Base-by-base conservation (phyloP, 2,113 vertebrate genomes). In the Theristicus caerulescens region DNA sequence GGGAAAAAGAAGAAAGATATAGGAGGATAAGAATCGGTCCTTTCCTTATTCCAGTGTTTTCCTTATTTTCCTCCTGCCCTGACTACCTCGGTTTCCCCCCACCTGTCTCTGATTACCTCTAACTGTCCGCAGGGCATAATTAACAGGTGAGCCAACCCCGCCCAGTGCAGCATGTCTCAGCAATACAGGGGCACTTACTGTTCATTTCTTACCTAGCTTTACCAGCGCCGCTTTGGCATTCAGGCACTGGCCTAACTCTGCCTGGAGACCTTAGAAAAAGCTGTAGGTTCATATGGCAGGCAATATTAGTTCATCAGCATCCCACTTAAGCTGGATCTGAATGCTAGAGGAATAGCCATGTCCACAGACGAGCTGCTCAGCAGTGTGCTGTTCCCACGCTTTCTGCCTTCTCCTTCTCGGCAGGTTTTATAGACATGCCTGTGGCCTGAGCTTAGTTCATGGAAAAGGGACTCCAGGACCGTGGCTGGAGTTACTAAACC, bases 361-460 rank as follows among this genome's bases (percentile, higher is more conserved):
- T 46, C 31, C 32, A 47, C 29, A 58, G 57, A 52, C 0, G 4
- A n/a, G 9, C 49, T 76, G 61, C 70, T 61, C 27, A 69, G 32
- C 13, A 52, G 11, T 9, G 11, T 38, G 8, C 27, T 1, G 0
- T 52, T 77, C 64, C 34, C 2, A 0, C n/a, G 51, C 36, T 77
- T 77, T 77, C 27, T 17, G 8, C 24, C 36, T 34, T n/a, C 36
- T 51, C 11, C 55, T 62, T 42, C 27, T 67, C 3, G 17, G 38
- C 26, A 76, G 22, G 64, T 55, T 61, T 85, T 49, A 21, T 38
- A 79, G 32, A 57, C 1, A 2, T 74, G 52, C 40, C 59, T 66
- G 46, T 4, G 15, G 14, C 10, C 25, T 29, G 29, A n/a, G 32
- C 32, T 51, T 61, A 8, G 1, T 29, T 76, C 16, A 9, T 22